Conservation (phyloP, 2,797 vertebrate genomes). For the Parotocinclus haroldoi region DNA sequence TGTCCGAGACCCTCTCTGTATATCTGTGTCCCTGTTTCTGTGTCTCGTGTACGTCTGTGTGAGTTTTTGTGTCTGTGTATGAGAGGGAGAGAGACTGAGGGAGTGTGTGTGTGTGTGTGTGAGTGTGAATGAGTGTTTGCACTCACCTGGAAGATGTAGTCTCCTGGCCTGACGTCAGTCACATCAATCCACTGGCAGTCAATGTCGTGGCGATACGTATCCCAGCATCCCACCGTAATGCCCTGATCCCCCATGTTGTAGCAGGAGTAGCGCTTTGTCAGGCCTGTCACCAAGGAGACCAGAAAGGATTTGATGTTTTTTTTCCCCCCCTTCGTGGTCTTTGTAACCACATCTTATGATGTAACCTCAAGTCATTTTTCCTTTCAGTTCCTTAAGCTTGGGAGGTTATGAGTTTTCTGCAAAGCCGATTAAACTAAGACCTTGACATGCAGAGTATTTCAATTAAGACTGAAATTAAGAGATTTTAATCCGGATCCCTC, state of each 20-base stretch:
- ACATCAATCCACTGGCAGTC: slow-evolving; percentile 96
- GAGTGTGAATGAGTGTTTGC: neutral
- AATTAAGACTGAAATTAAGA: slow-evolving; percentile 8
- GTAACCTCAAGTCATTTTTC: slow-evolving; percentile 17
- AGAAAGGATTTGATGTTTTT: neutral
- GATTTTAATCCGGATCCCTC: neutral
- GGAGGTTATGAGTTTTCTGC: slow-evolving; percentile 22
- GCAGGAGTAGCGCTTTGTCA: slow-evolving; percentile 81
- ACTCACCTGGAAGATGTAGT: slow-evolving; percentile 90
- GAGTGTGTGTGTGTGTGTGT: neutral
- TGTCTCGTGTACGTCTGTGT: too few species aligned
- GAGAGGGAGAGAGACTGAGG: too few species aligned
- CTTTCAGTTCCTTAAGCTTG: slow-evolving; percentile 14
- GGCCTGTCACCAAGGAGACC: slow-evolving; percentile 63
- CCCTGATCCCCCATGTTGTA: slow-evolving; percentile 95
- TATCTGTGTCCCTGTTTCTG: too few species aligned
- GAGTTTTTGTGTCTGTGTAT: too few species aligned
- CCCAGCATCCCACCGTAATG: slow-evolving; percentile 91
- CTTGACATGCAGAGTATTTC: slow-evolving; percentile 3
- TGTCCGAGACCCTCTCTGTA: too few species aligned
- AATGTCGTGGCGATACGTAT: slow-evolving; percentile 93
- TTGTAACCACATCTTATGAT: slow-evolving; percentile 23
- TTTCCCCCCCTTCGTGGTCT: neutral
- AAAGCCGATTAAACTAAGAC: neutral
- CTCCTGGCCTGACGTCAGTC: slow-evolving; percentile 84